Conservation (phyloP, 2,888 invertebrate genomes). For the Rosalia funebris region DNA sequence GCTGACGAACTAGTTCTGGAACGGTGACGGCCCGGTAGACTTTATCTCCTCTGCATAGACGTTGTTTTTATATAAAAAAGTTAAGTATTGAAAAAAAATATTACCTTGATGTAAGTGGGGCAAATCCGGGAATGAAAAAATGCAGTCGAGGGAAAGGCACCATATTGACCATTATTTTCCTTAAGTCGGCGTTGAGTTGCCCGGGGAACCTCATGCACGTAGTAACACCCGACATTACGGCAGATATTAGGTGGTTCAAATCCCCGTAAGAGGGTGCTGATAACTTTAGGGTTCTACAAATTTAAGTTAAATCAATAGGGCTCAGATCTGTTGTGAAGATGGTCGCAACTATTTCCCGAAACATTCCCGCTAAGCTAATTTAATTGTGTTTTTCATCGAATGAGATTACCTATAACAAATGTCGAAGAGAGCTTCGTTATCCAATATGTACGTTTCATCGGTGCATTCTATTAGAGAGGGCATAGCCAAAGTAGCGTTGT, state of each 20-base stretch:
- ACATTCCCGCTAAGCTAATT: too few species aligned
- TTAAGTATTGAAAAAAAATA: background rate
- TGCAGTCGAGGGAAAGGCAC: slow-evolving; percentile 76
- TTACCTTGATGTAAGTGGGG: slow-evolving; percentile 69
- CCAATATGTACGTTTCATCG: slow-evolving; percentile 71
- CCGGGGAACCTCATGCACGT: slow-evolving; percentile 77
- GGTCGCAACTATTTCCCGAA: too few species aligned
- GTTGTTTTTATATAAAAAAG: background rate
- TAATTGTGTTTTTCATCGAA: too few species aligned
- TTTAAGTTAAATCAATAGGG: too few species aligned
- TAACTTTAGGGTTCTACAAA: slow-evolving; percentile 67
- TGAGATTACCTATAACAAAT: slow-evolving; percentile 67
- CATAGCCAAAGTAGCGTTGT: slow-evolving; percentile 71
- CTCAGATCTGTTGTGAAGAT: too few species aligned
- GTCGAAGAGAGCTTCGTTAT: slow-evolving; percentile 73
- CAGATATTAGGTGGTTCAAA: slow-evolving; percentile 67
- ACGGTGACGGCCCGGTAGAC: slow-evolving; percentile 81
- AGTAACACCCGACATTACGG: slow-evolving; percentile 70
- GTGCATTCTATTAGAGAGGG: slow-evolving; percentile 70
- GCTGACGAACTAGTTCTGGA: slow-evolving; percentile 80
- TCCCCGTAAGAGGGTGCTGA: slow-evolving; percentile 70
- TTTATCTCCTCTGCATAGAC: slow-evolving; percentile 63
- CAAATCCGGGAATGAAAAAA: slow-evolving; percentile 75
- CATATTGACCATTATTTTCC: slow-evolving; percentile 71
- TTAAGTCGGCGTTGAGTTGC: slow-evolving; percentile 74